A percentile compares a stretch with the other conserved stretches of the same genome.
Conservation (phyloP, 2,113 vertebrate genomes). For the Empidonax traillii region DNA sequence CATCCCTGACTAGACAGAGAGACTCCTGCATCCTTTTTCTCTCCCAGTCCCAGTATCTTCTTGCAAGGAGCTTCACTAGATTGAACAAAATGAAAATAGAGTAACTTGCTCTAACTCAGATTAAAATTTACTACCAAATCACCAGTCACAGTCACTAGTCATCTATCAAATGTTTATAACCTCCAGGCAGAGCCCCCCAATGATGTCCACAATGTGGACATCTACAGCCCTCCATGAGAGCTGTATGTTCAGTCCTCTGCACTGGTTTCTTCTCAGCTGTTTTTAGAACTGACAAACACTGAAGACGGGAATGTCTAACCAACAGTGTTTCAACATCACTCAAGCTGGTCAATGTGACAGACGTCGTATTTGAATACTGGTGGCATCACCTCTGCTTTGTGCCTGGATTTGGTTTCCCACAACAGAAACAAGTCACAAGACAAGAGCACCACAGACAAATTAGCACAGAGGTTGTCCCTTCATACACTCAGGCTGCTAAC, state of each 20-base stretch:
- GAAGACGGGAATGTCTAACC: not conserved
- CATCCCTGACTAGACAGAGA: not conserved
- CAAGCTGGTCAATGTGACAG: not conserved
- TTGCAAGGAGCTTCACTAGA: not conserved
- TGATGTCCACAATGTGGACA: not conserved
- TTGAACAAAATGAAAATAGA: not conserved
- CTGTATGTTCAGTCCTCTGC: not conserved
- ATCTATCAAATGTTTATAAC: not conserved
- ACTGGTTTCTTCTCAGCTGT: not conserved
- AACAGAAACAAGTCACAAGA: not conserved
- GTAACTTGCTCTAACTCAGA: not conserved
- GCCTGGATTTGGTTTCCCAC: not conserved
- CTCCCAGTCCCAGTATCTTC: not conserved
- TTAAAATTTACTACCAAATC: not conserved
- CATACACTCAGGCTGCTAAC: accelerated
- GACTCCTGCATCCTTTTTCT: not conserved
- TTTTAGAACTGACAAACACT: not conserved
- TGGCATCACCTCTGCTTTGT: not conserved
- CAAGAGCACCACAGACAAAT: not conserved
- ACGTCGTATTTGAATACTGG: not conserved
- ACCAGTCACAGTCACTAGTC: not conserved
- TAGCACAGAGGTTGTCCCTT: not conserved
- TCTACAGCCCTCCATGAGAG: not conserved
- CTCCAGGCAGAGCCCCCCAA: not conserved
- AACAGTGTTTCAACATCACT: not conserved